Evolutionary conservation across 2,113 vertebrate species (phyloP), one percentile per base, ranked within the genome.

Genomic region (Triplophysa tibetana): DNA sequence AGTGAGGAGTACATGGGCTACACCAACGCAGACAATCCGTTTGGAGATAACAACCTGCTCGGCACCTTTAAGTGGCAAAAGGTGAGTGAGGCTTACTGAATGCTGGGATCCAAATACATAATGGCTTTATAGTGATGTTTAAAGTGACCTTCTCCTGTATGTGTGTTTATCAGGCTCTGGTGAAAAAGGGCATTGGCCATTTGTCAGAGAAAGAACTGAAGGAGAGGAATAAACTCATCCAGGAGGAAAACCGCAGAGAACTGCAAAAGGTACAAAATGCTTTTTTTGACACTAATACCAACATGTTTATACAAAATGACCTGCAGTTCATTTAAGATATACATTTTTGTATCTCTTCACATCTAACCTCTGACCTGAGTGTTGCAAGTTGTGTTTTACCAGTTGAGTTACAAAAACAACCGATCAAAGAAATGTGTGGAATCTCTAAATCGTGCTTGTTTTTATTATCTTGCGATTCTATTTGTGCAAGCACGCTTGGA

Each of bases 1-100:
- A 97, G 98, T 1, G 97, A 99, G 83, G 98, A 99, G 83, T 99
- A 99, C 84, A 98, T 99, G 97, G 97, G 98, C 8, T 99, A 99
- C 87, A 99, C 97, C 75, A 99, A 99, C 54, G 96, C 97, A 0
- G 97, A 99, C 90, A 99, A 99, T 84, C 97, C 98, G 0, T 99
- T 99, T 0, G 98, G 98, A 0, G 98, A 99, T 89, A 99, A 98
- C 90, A 99, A 99, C 86, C 90, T 99, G 13, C 87, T 99, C 45
- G 97, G 98, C 24, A 95, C 97, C 17, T 99, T 99, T 84, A 98
- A 98, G 85, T 99, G 98, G 97, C 96, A 94, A 87, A 99, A 99
- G 94, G 98, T 96, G 76, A 89, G 90, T 16, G 56, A 13, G 8
- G 26, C 17, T 56, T n/a, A n/a, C 2, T n/a, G 8, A 9, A 8